phyloP scores from a whole-genome alignment of 2,797 vertebrate genomes.

The Myotis findleyi region DNA sequence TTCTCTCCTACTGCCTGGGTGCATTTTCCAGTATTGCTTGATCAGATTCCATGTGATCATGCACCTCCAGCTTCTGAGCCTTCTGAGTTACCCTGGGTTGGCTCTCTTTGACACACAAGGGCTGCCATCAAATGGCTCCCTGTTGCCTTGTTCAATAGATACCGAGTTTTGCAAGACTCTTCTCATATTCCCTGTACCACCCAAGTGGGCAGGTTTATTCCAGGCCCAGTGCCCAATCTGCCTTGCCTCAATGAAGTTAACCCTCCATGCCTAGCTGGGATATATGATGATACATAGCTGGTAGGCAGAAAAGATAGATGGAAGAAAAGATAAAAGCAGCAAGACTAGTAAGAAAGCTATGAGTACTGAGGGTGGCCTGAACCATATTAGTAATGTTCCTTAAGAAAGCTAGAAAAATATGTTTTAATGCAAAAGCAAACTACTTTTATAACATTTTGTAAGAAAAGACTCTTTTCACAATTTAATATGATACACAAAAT shows the following conservation, averaged over 20 bases:
- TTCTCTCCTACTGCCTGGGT: background rate
- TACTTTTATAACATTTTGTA: constrained; percentile 29
- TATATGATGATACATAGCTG: background rate
- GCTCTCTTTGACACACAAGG: background rate
- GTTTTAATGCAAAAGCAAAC: constrained; percentile 35
- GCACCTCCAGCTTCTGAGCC: background rate
- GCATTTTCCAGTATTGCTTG: background rate
- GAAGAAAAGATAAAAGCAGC: background rate
- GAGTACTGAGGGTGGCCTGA: background rate
- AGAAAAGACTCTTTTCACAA: constrained; percentile 4
- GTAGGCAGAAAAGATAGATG: background rate
- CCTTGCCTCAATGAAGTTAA: constrained; percentile 12
- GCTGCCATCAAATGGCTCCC: background rate
- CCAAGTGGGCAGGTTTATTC: background rate
- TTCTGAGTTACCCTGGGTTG: background rate
- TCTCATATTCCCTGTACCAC: background rate
- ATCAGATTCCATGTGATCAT: background rate
- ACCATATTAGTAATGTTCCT: background rate
- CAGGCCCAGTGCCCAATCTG: background rate
- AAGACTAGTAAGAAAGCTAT: background rate
- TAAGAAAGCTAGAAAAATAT: constrained; percentile 35
- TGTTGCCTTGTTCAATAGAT: background rate
- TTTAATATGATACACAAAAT: constrained; percentile 52
- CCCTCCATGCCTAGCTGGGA: background rate
- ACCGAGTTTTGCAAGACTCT: background rate